Conservation (phyloP, 2,888 invertebrate genomes). For the Pachydiplax longipennis region DNA sequence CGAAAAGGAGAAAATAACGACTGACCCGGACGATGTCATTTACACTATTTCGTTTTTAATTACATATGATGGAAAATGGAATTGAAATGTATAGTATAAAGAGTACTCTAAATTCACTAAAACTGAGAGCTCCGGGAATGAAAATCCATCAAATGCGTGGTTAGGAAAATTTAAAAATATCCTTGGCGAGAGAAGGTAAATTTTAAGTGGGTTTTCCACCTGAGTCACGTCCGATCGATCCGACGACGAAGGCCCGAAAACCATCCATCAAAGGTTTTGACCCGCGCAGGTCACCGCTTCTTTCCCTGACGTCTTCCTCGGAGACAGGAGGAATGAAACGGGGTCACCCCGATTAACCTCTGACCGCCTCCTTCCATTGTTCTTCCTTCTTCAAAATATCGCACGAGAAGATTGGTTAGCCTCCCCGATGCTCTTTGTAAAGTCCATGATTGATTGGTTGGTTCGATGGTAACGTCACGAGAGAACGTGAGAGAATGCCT, state of each 20-base stretch:
- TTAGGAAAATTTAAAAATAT: too few species aligned
- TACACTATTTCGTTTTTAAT: too few species aligned
- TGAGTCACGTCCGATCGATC: neutral
- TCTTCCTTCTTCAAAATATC: neutral
- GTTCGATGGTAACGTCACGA: neutral
- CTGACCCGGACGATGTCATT: too few species aligned
- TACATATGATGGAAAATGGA: too few species aligned
- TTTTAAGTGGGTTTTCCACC: neutral
- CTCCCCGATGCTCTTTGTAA: neutral
- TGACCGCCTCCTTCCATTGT: neutral
- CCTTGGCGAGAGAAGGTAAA: neutral
- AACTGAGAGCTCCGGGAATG: too few species aligned
- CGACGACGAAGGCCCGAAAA: neutral
- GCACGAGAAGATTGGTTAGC: neutral
- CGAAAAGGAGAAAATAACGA: too few species aligned
- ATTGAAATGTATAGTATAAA: too few species aligned
- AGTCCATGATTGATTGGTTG: constrained; percentile 5
- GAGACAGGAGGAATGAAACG: neutral
- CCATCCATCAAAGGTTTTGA: constrained; percentile 41
- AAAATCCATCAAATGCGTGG: too few species aligned
- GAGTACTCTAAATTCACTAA: too few species aligned
- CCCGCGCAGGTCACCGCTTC: constrained; percentile 9
- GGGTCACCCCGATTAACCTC: constrained; percentile 13
- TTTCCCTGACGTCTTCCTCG: too few species aligned
- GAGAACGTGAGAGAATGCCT: neutral